phyloP scores from a whole-genome alignment of 2,797 vertebrate genomes.

The Lophius americanus region DNA sequence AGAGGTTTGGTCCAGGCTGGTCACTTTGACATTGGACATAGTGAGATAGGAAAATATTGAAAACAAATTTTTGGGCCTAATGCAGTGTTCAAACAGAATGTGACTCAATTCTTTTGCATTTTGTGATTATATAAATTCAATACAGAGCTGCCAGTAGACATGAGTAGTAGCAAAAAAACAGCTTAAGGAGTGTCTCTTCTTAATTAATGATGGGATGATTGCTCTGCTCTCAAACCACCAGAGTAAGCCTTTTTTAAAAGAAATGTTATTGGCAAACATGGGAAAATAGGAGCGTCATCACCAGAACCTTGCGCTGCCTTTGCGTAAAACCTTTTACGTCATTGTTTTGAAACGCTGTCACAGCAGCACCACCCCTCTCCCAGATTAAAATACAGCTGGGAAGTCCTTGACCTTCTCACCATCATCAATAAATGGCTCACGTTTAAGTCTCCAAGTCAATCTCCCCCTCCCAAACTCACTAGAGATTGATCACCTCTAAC shows the following conservation, averaged over 20 bases:
- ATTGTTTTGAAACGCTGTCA: conserved; percentile 1
- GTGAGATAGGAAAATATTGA: too few relatives aligned
- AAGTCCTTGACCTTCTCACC: conserved; percentile 46
- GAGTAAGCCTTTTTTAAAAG: background rate
- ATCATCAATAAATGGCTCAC: conserved; percentile 29
- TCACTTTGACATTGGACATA: too few relatives aligned
- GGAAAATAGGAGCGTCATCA: conserved; percentile 12
- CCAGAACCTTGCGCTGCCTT: background rate
- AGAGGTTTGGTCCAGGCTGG: too few relatives aligned
- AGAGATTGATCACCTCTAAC: conserved; percentile 58
- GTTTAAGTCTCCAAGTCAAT: conserved; percentile 15
- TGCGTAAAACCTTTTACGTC: background rate
- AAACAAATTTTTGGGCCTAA: too few relatives aligned
- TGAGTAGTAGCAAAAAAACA: too few relatives aligned
- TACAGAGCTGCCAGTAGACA: too few relatives aligned
- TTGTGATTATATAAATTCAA: too few relatives aligned
- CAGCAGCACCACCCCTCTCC: background rate
- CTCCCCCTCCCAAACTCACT: conserved; percentile 17
- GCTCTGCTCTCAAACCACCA: conserved; percentile 20
- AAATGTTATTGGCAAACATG: conserved; percentile 23
- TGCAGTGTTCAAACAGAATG: too few relatives aligned
- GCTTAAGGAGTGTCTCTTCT: conserved; percentile 37
- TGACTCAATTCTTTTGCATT: too few relatives aligned
- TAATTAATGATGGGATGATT: conserved; percentile 60
- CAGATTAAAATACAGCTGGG: conserved; percentile 8